Conservation (phyloP, 2,888 invertebrate genomes). For the Leptogaster cylindrica region DNA sequence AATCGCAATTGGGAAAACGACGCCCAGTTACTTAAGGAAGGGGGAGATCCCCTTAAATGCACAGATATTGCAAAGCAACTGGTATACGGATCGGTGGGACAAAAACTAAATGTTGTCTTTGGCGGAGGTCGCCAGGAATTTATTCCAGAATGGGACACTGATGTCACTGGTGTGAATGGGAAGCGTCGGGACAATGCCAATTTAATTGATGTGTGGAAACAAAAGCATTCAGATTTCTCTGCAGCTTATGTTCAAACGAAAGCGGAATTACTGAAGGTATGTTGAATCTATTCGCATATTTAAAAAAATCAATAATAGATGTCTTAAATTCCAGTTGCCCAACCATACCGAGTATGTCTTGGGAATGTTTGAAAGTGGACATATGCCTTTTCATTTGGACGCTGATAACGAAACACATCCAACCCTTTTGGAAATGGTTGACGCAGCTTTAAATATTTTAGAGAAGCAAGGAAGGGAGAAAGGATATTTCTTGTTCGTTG, state of each 20-base stretch:
- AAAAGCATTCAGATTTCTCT: constrained; percentile 55
- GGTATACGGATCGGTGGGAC: constrained; percentile 70
- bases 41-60: constrained; percentile 65
- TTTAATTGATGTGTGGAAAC: constrained; percentile 72
- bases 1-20: constrained; percentile 78
- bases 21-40: constrained; percentile 64
- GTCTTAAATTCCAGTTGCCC: constrained; percentile 51
- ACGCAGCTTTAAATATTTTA: constrained; percentile 73
- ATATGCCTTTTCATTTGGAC: constrained; percentile 76
- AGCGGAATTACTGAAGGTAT: constrained; percentile 66
- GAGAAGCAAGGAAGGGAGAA: constrained; percentile 65
- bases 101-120: constrained; percentile 74
- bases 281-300: constrained; percentile 25
- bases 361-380: constrained; percentile 72
- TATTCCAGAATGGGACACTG: constrained; percentile 65
- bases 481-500: constrained; percentile 79
- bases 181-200: constrained; percentile 68
- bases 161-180: constrained; percentile 64
- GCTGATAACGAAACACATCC: constrained; percentile 68
- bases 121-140: constrained; percentile 79
- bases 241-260: constrained; percentile 70
- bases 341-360: constrained; percentile 70
- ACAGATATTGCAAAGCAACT: constrained; percentile 78
- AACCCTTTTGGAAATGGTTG: constrained; percentile 76
- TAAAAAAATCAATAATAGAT: background rate